Evolutionary conservation across 2,888 invertebrate species (phyloP).

Genomic region (Ophion slaviceki): DNA sequence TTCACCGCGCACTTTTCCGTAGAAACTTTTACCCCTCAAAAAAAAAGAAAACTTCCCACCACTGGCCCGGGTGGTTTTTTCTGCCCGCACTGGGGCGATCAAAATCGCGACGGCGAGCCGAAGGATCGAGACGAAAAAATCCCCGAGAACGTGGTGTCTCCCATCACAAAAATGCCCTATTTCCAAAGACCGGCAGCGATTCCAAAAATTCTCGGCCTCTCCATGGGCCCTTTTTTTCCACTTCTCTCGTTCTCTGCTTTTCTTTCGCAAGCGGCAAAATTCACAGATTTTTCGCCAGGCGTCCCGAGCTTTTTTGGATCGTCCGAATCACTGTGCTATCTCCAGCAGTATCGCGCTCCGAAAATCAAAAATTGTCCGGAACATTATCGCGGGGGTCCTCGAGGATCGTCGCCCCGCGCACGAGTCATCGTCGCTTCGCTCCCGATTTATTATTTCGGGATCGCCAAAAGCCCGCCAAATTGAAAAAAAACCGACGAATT

Average conservation of each 20-base stretch:
- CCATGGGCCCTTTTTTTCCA: neutral
- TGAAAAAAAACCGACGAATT: neutral
- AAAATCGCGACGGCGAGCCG: neutral
- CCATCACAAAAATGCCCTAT: neutral
- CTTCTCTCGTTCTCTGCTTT: neutral
- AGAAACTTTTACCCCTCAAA: slow-evolving; percentile 13
- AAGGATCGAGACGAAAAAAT: neutral
- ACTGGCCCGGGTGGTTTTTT: neutral
- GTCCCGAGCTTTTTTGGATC: neutral
- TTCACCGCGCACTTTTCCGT: slow-evolving; percentile 58
- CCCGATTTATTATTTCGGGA: neutral
- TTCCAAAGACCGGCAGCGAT: neutral
- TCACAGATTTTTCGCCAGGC: neutral
- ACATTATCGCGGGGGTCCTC: no score
- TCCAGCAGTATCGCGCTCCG: neutral
- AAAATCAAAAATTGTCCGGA: neutral
- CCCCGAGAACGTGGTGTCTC: neutral
- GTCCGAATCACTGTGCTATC: neutral
- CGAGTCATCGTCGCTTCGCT: neutral
- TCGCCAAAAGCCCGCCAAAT: neutral
- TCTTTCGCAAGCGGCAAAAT: neutral
- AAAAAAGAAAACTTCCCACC: neutral
- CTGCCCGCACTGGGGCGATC: neutral
- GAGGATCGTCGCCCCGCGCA: no score
- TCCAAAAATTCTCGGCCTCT: neutral